phyloP scores from a whole-genome alignment of 1,140 invertebrate genomes.

The Drosophila funebris region DNA sequence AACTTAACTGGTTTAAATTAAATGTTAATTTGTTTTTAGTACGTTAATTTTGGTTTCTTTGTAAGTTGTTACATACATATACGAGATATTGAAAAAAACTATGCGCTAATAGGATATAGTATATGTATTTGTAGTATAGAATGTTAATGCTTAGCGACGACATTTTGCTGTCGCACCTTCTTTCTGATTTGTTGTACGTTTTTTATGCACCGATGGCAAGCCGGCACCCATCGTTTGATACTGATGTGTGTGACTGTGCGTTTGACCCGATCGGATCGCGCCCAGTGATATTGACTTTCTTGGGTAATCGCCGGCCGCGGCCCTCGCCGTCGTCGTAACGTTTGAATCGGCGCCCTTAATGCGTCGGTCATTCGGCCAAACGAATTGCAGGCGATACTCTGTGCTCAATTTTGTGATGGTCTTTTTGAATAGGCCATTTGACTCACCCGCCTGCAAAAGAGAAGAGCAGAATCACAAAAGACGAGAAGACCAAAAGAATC shows the following conservation, averaged over 20 bases:
- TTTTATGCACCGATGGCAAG: slow-evolving; percentile 85
- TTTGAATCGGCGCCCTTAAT: slow-evolving; percentile 83
- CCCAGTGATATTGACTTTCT: slow-evolving; percentile 94
- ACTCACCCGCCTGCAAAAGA: slow-evolving; percentile 84
- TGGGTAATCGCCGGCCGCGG: slow-evolving; percentile 85
- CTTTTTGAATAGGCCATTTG: slow-evolving; percentile 87
- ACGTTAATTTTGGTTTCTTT: slow-evolving; percentile 50
- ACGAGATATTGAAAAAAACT: slow-evolving; percentile 74
- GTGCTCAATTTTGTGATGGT: slow-evolving; percentile 91
- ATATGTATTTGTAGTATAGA: slow-evolving; percentile 38
- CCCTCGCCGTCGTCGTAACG: slow-evolving; percentile 65
- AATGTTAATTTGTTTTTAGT: slow-evolving; percentile 60
- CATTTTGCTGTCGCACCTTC: slow-evolving; percentile 84
- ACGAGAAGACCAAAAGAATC: slow-evolving; percentile 53
- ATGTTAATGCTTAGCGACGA: slow-evolving; percentile 81
- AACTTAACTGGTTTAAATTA: slow-evolving; percentile 54
- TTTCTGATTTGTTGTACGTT: slow-evolving; percentile 84
- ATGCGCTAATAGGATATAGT: slow-evolving; percentile 69
- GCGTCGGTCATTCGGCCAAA: slow-evolving; percentile 90
- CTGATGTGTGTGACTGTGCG: slow-evolving; percentile 67
- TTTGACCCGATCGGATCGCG: slow-evolving; percentile 90
- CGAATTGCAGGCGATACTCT: slow-evolving; percentile 94
- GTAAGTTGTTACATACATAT: slow-evolving; percentile 60
- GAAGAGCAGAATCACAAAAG: slow-evolving; percentile 78
- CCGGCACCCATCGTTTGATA: slow-evolving; percentile 76